Percentiles rank a stretch among this genome's conserved stretches.
These are phyloP conservation scores for Reinhardtius hippoglossoides DNA, from an alignment of 2,113 vertebrate genomes.

Conservation along the genomic window DNA sequence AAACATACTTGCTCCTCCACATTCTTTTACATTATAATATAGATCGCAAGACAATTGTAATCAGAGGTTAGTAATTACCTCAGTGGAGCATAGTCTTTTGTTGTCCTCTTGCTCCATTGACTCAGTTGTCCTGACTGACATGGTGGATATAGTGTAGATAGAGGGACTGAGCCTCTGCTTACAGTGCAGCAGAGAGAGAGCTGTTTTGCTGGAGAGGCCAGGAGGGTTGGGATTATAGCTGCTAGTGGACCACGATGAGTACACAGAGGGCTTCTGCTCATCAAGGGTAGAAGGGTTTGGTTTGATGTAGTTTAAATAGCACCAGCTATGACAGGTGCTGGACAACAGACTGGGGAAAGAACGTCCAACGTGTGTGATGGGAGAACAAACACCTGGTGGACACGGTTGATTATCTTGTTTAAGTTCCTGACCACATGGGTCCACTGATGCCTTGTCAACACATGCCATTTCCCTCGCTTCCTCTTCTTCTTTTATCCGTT, in stretches of 20 bases:
- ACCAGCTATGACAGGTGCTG: slow-evolving; percentile 96
- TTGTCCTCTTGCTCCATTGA: slow-evolving; percentile 85
- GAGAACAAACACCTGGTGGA: slow-evolving; percentile 63
- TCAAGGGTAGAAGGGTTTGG: slow-evolving; percentile 90
- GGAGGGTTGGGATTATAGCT: slow-evolving; percentile 94
- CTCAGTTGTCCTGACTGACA: slow-evolving; percentile 73
- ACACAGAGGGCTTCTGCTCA: slow-evolving; percentile 90
- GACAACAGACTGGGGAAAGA: slow-evolving; percentile 91
- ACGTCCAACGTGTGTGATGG: slow-evolving; percentile 83
- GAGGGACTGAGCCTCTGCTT: slow-evolving; percentile 92
- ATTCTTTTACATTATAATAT: neutral
- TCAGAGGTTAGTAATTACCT: slow-evolving; percentile 83
- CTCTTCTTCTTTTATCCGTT: slow-evolving; percentile 92
- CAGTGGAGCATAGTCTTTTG: slow-evolving; percentile 86
- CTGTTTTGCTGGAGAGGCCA: slow-evolving; percentile 92
- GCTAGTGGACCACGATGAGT: slow-evolving; percentile 92
- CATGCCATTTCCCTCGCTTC: slow-evolving; percentile 74
- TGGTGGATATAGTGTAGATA: slow-evolving; percentile 92
- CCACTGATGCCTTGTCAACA: slow-evolving; percentile 19
- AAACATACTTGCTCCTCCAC: neutral
- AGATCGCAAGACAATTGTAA: slow-evolving; percentile 2
- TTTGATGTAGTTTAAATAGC: slow-evolving; percentile 96
- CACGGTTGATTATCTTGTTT: slow-evolving; percentile 29
- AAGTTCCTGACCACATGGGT: slow-evolving; percentile 32
- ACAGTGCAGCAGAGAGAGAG: slow-evolving; percentile 92